phyloP scores from a whole-genome alignment of 1,140 invertebrate species.

The Pogonomyrmex californicus region DNA sequence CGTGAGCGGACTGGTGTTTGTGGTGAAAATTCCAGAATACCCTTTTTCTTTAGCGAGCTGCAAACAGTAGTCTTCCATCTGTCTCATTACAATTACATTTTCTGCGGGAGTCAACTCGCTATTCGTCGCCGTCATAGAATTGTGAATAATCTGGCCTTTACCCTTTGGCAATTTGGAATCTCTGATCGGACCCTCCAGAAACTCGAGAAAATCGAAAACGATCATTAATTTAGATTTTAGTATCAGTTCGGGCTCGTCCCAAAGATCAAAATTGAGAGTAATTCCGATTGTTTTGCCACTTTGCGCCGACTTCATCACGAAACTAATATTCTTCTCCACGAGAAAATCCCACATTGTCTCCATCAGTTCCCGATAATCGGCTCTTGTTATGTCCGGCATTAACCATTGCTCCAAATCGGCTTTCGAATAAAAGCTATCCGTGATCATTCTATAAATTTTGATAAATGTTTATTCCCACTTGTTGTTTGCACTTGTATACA shows the following conservation, averaged over 20 bases:
- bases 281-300: slow-evolving; percentile 88
- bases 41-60: slow-evolving; percentile 89
- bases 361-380: slow-evolving; percentile 91
- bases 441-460: slow-evolving; percentile 90
- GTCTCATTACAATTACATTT: slow-evolving; percentile 92
- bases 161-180: slow-evolving; percentile 89
- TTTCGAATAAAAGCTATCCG: slow-evolving; percentile 94
- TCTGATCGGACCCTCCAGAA: slow-evolving; percentile 91
- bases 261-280: slow-evolving; percentile 92
- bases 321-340: slow-evolving; percentile 90
- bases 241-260: slow-evolving; percentile 92
- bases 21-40: slow-evolving; percentile 93
- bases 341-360: slow-evolving; percentile 90
- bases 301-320: slow-evolving; percentile 88
- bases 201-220: slow-evolving; percentile 93
- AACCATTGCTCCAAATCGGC: slow-evolving; percentile 94
- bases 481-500: neutral
- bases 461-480: neutral
- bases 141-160: slow-evolving; percentile 91
- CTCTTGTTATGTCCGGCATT: slow-evolving; percentile 88
- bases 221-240: slow-evolving; percentile 90
- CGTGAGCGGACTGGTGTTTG: slow-evolving; percentile 94
- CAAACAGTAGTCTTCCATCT: slow-evolving; percentile 92
- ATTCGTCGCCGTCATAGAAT: slow-evolving; percentile 95
- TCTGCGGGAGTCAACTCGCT: slow-evolving; percentile 89